Base-by-base conservation (phyloP, 1,140 invertebrate genomes). In the Ceratitis capitata region DNA sequence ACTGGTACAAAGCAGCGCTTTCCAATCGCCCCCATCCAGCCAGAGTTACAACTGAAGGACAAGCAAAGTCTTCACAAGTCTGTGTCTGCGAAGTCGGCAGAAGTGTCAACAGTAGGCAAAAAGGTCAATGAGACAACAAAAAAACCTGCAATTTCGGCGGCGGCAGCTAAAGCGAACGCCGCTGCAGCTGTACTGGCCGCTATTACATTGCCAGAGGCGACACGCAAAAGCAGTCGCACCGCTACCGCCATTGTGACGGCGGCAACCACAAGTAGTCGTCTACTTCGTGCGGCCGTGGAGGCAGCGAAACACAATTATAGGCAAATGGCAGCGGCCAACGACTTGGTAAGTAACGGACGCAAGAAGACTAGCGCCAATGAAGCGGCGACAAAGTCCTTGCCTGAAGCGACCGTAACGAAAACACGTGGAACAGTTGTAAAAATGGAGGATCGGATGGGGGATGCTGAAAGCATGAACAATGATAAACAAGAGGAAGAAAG, bases 391-490 rank as follows among this genome's bases (percentile, higher is more conserved):
- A 83, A 82, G 47, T 29, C 29, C 23, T 39, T 69, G 26, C 26
- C 39, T 16, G 61, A 14, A 26, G 47, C 19, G 29, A 49, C 51
- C 7, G 16, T 39, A 26, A 78, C 16, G 56, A 53, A 82, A 61
- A 74, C 19, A 74, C 64, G n/a, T 85, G 86, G 45, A 82, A 88
- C 88, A 85, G 85, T 87, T 49, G 86, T 78, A 82, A 87, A 88
- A 89, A 85, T 89, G 90, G 90, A 91, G 90, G 90, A 91, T 91
- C 69, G 90, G 89, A 89, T 91, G 90, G 90, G 90, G 90, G 90
- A 90, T 39, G 39, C 9, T 69, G 64, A 84, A 83, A 32, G 29
- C 14, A 42, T 42, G 26, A 53, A 83, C 19, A 83, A 61, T 61
- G 29, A 58, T 45, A 45, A 86, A 61, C 42, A 53, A 87, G 86